Percentiles rank a stretch among this genome's conserved stretches.
These are phyloP conservation scores for Neosalanx taihuensis DNA, from an alignment of 2,797 vertebrate species.

Conservation along the genomic window DNA sequence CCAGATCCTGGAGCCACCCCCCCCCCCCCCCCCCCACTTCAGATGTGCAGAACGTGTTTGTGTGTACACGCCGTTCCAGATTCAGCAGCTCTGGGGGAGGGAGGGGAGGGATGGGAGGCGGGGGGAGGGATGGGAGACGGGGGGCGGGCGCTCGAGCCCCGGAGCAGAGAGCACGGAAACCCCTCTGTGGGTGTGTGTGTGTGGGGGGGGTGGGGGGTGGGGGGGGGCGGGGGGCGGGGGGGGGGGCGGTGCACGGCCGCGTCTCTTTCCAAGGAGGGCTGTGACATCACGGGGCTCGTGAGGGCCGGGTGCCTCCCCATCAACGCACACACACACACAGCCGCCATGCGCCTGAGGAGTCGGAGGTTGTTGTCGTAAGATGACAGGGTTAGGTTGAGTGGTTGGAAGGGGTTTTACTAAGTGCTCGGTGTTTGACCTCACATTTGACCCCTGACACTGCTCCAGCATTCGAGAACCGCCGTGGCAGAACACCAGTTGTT, in stretches of 20 bases:
- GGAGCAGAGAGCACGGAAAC: too few species aligned
- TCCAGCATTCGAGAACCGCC: not conserved
- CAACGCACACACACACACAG: not conserved
- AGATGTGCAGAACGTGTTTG: not conserved
- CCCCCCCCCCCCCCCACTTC: not conserved
- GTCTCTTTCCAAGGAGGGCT: not conserved
- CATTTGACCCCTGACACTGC: not conserved
- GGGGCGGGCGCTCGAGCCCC: not conserved
- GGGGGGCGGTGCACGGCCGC: not conserved
- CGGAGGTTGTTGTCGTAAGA: conserved; percentile 19
- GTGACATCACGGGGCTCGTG: not conserved
- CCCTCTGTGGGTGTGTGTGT: not conserved
- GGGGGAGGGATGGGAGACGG: too few species aligned
- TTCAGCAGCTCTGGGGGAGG: not conserved
- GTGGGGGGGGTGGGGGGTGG: not conserved
- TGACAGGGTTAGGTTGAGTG: not conserved
- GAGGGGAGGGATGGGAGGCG: not conserved
- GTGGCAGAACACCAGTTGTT: not conserved
- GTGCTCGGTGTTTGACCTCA: not conserved
- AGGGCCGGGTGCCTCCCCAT: not conserved
- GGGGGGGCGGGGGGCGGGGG: not conserved
- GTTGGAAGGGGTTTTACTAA: not conserved
- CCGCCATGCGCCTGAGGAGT: conserved; percentile 14
- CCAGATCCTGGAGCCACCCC: not conserved
- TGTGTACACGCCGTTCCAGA: conserved; percentile 1